Conservation (phyloP, 2,113 vertebrate species). For the Coturnix japonica region DNA sequence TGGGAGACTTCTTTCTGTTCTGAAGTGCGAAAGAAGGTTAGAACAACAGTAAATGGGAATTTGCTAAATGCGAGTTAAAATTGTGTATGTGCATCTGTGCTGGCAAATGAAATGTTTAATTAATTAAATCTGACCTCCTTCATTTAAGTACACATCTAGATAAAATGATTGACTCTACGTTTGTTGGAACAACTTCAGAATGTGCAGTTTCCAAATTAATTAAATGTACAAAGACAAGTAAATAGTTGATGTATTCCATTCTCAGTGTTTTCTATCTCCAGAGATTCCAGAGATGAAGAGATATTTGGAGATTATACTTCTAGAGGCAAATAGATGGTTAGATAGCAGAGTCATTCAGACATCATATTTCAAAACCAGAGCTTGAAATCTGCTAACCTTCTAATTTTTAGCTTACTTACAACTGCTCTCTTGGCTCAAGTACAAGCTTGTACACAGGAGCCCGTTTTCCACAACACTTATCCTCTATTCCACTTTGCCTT, state of each 20-base stretch:
- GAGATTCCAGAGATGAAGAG: neutral
- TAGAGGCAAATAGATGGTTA: neutral
- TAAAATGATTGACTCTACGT: neutral
- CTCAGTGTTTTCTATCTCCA: neutral
- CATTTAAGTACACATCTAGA: neutral
- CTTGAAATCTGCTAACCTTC: neutral
- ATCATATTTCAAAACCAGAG: neutral
- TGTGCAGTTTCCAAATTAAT: neutral
- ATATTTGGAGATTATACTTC: neutral
- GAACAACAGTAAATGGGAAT: neutral
- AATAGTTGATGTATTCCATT: neutral
- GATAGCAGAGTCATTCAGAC: neutral
- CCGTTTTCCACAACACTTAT: neutral
- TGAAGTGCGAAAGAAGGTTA: neutral
- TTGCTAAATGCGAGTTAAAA: neutral
- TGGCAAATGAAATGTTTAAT: neutral
- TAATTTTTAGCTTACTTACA: fast-evolving
- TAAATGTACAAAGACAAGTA: fast-evolving
- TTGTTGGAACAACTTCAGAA: neutral
- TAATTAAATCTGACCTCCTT: neutral
- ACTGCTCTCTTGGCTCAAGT: neutral
- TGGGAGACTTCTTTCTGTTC: neutral
- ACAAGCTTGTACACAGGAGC: neutral
- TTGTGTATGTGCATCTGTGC: neutral
- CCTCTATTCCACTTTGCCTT: neutral